Percentiles rank a stretch among this genome's conserved stretches.
phyloP scores from a whole-genome alignment of 2,113 vertebrate genomes.

The Carassius auratus region DNA sequence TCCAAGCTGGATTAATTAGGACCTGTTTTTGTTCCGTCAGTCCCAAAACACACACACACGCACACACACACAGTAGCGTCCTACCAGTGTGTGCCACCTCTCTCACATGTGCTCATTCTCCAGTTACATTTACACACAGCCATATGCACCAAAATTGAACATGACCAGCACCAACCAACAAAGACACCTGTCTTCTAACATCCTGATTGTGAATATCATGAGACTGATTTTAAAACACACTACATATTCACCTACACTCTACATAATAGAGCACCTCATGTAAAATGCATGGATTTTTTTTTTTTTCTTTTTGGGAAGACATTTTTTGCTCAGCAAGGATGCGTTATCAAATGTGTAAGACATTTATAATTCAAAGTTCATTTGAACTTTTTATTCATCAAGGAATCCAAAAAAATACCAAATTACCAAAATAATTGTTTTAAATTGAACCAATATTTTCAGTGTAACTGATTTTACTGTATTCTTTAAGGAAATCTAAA shows the following conservation, averaged over 20 bases:
- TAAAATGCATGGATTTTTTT: background rate
- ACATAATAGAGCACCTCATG: background rate
- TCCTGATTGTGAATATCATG: background rate
- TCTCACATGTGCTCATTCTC: background rate
- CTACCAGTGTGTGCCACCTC: background rate
- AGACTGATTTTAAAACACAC: background rate
- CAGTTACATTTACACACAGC: background rate
- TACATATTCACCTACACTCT: background rate
- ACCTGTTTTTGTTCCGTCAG: slow-evolving; percentile 33
- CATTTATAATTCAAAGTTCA: background rate
- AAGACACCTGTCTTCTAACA: background rate
- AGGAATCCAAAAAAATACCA: too few relatives aligned
- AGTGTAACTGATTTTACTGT: background rate
- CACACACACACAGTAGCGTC: background rate
- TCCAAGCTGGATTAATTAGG: slow-evolving; percentile 45
- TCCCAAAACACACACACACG: slow-evolving; percentile 13
- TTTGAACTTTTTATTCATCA: background rate
- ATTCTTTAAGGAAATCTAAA: background rate
- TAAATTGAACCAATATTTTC: background rate
- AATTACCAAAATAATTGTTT: background rate
- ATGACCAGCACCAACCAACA: background rate
- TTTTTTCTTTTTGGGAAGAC: too few relatives aligned
- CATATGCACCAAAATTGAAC: background rate
- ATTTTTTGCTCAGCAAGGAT: background rate
- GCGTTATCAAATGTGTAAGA: background rate